These are phyloP conservation scores for Nansenia antarctica DNA, from an alignment of 2,113 vertebrate species.

Conservation along the genomic window DNA sequence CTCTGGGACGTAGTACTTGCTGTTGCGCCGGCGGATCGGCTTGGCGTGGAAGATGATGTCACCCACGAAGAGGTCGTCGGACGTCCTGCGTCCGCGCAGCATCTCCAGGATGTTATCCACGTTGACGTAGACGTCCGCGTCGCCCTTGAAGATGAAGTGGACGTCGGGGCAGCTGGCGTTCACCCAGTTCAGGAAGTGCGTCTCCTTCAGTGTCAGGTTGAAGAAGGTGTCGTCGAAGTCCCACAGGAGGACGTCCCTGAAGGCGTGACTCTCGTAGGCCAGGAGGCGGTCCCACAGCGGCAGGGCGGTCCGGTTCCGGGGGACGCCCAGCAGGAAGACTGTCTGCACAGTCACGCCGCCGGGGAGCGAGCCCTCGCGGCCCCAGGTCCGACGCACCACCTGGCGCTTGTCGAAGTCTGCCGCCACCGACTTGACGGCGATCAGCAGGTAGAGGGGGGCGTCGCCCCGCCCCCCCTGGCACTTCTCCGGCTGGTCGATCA, in stretches of 20 bases:
- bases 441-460: conserved; percentile 83
- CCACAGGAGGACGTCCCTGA: conserved; percentile 90
- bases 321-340: conserved; percentile 89
- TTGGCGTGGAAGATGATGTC: conserved; percentile 91
- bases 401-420: conserved; percentile 93
- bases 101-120: conserved; percentile 92
- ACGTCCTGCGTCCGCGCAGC: conserved; percentile 69
- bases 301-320: conserved; percentile 74
- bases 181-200: conserved; percentile 92
- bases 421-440: conserved; percentile 88
- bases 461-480: conserved; percentile 64
- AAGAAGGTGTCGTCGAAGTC: conserved; percentile 97
- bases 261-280: conserved; percentile 84
- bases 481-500: conserved; percentile 91
- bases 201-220: conserved; percentile 97
- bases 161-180: conserved; percentile 81
- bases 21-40: conserved; percentile 83
- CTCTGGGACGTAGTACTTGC: conserved; percentile 94
- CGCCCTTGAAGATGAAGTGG: conserved; percentile 94
- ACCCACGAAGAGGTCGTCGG: conserved; percentile 85
- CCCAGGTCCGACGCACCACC: conserved; percentile 95
- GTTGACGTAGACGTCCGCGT: conserved; percentile 92
- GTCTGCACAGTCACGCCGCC: conserved; percentile 76
- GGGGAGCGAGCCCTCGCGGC: conserved; percentile 77
- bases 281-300: conserved; percentile 87